Conservation (phyloP, 2,888 invertebrate species). For the Chrysotoxum bicinctum region DNA sequence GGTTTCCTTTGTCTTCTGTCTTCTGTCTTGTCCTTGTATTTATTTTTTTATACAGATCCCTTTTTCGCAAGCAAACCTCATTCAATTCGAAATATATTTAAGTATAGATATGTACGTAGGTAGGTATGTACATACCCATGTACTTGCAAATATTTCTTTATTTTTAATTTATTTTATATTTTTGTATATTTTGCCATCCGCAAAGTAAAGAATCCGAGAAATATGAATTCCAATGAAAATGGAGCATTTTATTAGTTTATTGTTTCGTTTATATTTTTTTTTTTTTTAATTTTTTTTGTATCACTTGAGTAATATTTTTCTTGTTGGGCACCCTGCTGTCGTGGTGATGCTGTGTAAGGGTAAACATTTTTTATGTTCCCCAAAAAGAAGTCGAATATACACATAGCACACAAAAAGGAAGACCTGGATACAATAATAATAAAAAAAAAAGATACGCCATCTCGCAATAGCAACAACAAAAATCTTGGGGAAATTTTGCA, state of each 20-base stretch:
- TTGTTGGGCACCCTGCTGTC: conserved; percentile 61
- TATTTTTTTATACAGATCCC: not conserved
- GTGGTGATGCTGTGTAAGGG: conserved; percentile 39
- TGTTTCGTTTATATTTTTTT: conserved; percentile 48
- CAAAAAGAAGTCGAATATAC: conserved; percentile 26
- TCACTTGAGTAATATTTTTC: conserved; percentile 27
- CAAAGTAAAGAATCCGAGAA: conserved; percentile 30
- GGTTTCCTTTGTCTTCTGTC: not conserved
- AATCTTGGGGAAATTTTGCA: conserved; percentile 59
- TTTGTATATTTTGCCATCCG: not conserved
- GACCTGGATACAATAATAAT: conserved; percentile 8
- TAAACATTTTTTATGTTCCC: conserved; percentile 22
- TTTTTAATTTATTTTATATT: not conserved
- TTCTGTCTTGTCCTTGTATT: not conserved
- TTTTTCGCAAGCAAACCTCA: not conserved
- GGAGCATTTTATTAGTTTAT: conserved; percentile 69
- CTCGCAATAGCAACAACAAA: conserved; percentile 13
- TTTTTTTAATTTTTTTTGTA: conserved; percentile 1
- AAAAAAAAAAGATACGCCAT: conserved; percentile 14
- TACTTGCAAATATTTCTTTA: not conserved
- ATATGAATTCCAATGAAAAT: conserved; percentile 67
- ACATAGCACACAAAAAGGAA: conserved; percentile 8
- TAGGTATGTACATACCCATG: not conserved
- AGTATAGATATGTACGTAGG: not conserved
- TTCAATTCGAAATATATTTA: not conserved